A percentile compares a stretch with the other conserved stretches of the same genome.
Evolutionary conservation across 2,888 invertebrate genomes (phyloP).

Genomic region (Trachelus stipa): DNA sequence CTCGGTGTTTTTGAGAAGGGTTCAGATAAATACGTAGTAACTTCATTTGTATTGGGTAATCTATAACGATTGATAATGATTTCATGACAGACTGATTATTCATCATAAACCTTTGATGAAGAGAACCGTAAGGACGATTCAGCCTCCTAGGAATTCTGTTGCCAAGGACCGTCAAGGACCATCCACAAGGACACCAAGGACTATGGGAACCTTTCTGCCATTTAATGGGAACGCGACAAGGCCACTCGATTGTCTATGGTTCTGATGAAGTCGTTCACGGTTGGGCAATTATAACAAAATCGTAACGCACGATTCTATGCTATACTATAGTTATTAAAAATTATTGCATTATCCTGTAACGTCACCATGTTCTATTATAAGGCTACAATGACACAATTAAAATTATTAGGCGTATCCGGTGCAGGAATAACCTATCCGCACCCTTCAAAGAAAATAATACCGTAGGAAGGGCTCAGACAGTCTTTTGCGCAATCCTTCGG

Average conservation of each 20-base stretch:
- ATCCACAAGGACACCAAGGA: not conserved
- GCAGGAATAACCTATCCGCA: not conserved
- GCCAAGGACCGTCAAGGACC: not conserved
- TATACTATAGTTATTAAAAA: not conserved
- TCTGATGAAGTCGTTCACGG: constrained; percentile 35
- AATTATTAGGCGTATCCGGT: not conserved
- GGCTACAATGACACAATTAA: not conserved
- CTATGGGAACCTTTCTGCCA: not conserved
- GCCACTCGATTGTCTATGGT: constrained; percentile 34
- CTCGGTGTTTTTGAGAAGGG: not conserved
- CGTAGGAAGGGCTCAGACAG: not conserved
- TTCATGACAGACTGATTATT: not conserved
- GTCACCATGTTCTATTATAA: not conserved
- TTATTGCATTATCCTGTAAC: not conserved
- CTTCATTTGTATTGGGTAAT: not conserved
- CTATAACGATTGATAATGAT: not conserved
- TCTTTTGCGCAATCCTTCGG: not conserved
- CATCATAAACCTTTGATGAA: not conserved
- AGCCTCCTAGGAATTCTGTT: not conserved
- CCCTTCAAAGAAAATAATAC: not conserved
- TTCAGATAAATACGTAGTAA: not conserved
- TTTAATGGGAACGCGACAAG: constrained; percentile 38
- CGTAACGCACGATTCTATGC: not conserved
- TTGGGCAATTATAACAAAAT: constrained; percentile 30
- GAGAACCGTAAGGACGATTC: not conserved